Evolutionary conservation across 2,888 invertebrate genomes (phyloP).

Genomic region (Tinea semifulvella): DNA sequence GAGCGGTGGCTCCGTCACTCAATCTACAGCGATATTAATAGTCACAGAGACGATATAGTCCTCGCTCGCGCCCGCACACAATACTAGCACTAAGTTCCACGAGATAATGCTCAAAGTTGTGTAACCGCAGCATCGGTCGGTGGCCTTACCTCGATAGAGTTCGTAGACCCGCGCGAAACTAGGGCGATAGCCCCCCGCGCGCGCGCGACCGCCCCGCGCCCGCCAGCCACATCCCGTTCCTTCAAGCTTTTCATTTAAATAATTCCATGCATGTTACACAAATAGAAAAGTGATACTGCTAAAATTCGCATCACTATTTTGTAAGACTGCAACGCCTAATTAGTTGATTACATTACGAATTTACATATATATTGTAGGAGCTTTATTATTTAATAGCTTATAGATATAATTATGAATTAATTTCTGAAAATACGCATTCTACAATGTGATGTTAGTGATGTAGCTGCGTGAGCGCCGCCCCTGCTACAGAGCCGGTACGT

Average conservation of each 20-base stretch:
- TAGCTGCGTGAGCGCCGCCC: no score
- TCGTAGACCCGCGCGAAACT: constrained; percentile 65
- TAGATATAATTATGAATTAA: no score
- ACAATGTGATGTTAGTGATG: no score
- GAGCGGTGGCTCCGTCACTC: constrained; percentile 43
- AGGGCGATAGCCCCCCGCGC: constrained; percentile 58
- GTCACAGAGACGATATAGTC: constrained; percentile 55
- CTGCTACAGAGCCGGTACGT: not conserved
- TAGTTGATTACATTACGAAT: no score
- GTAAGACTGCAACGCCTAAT: not conserved
- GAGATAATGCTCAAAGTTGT: constrained; percentile 39
- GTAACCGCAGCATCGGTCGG: constrained; percentile 46
- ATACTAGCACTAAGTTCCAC: constrained; percentile 27
- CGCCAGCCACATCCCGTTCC: constrained; percentile 40
- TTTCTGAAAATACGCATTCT: no score
- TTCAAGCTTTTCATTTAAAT: constrained; percentile 60
- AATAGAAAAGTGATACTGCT: constrained; percentile 22
- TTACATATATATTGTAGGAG: no score
- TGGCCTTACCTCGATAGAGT: constrained; percentile 68
- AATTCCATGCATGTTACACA: constrained; percentile 36
- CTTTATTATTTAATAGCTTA: no score
- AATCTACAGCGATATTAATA: constrained; percentile 53
- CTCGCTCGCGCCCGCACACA: constrained; percentile 25
- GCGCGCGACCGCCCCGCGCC: constrained; percentile 33
- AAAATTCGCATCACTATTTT: not conserved